Evolutionary conservation across 1,140 invertebrate species (phyloP).

Genomic region (Euschistus heros): DNA sequence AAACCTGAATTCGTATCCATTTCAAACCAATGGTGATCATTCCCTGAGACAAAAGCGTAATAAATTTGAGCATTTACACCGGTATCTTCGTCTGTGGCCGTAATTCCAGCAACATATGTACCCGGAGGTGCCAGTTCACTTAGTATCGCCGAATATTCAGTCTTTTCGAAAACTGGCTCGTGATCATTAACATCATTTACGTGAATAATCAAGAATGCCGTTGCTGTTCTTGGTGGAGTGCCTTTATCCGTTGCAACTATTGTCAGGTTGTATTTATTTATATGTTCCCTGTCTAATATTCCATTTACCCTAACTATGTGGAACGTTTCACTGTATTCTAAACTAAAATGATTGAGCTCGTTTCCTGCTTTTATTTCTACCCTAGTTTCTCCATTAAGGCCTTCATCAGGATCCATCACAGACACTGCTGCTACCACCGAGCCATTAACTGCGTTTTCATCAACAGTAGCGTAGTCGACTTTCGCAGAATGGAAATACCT

Average conservation of each 20-base stretch:
- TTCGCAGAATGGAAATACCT: constrained; percentile 68
- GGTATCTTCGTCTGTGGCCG: constrained; percentile 80
- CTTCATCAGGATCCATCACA: constrained; percentile 82
- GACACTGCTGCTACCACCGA: constrained; percentile 87
- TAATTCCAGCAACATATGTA: constrained; percentile 77
- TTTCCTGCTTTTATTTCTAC: constrained; percentile 79
- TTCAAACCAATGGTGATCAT: constrained; percentile 75
- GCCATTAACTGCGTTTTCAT: constrained; percentile 83
- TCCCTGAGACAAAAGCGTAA: constrained; percentile 77
- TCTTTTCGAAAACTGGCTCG: constrained; percentile 87
- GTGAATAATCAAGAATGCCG: constrained; percentile 76
- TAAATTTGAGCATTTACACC: constrained; percentile 80
- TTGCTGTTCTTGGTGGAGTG: constrained; percentile 67
- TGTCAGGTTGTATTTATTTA: constrained; percentile 83
- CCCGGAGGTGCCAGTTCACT: constrained; percentile 78
- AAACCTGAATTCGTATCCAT: constrained; percentile 73
- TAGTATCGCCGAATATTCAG: constrained; percentile 76
- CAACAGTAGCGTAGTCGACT: constrained; percentile 75
- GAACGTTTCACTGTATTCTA: constrained; percentile 72
- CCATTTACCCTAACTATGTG: constrained; percentile 87
- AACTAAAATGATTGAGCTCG: constrained; percentile 76
- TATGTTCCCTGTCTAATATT: constrained; percentile 81
- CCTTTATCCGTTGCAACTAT: constrained; percentile 85
- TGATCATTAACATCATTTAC: constrained; percentile 94
- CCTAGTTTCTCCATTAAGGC: constrained; percentile 75